Evolutionary conservation across 2,888 invertebrate species (phyloP), one percentile per base, ranked within the genome.

Genomic region (Psylliodes chrysocephalus): DNA sequence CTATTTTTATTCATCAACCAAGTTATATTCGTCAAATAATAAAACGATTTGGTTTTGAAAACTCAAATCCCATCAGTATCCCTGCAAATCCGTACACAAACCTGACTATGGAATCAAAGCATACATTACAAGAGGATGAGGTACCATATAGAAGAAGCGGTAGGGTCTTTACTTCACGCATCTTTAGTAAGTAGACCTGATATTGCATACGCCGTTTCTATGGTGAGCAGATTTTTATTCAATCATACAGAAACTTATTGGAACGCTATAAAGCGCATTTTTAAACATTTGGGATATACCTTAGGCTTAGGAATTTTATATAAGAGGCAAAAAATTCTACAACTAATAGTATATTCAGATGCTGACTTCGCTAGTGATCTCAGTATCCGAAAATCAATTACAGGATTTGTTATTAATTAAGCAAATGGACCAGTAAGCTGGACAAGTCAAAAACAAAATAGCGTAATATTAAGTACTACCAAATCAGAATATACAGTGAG

Each of bases 361-460:
- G 25, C 57, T n/a, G 53, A 57, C 38, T 53, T 46, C 35, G 57
- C 46, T 10, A 12, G 54, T 15, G 52, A 63, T 17, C 4, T n/a
- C 12, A 46, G 60, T n/a, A 70, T 68, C 0, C 30, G 71, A 12
- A 63, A 62, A 42, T 77, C 74, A n/a, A 73, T 70, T 1, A 69
- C 69, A 14, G 74, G 72, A 1, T 72, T 68, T 30, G 55, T 71
- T 0, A 69, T 71, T 25, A 53, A 56, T 22, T 54, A 73, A 14
- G 54, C 60, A 18, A 63, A 67, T 12, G 64, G 64, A 6, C 61
- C 68, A 10, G 59, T 75, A 7, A 57, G 67, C 0, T 75, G 46
- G 42, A 19, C 25, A 7, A 52, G 52, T 28, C 5, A 53, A 14
- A 38, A 17, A 42, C 60, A 60, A n/a, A 5, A 10, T 1, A 44